Conservation (phyloP, 2,797 vertebrate species). For the Sebastolobus alascanus region DNA sequence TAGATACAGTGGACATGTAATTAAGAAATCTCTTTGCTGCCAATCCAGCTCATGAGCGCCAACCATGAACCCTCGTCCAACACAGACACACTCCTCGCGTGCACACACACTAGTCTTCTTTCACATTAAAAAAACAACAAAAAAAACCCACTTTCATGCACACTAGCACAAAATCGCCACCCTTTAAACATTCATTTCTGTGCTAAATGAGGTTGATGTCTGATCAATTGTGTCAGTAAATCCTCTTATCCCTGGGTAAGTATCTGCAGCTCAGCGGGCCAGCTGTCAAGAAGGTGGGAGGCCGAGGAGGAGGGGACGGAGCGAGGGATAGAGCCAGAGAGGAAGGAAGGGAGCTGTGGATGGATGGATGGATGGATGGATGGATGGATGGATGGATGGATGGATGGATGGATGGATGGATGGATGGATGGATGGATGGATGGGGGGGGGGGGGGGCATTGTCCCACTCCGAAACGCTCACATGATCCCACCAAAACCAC, state of each 20-base stretch:
- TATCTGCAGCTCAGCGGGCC: constrained; percentile 82
- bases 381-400: constrained; percentile 28
- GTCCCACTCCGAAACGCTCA: constrained; percentile 47
- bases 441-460: constrained; percentile 41
- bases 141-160: background rate
- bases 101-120: background rate
- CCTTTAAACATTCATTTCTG: constrained; percentile 76
- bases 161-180: constrained; percentile 25
- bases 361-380: constrained; percentile 40
- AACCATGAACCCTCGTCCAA: constrained; percentile 28
- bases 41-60: constrained; percentile 40
- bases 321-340: constrained; percentile 42
- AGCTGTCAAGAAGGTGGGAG: constrained; percentile 86
- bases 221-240: constrained; percentile 87
- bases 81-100: background rate
- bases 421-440: background rate
- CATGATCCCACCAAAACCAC: constrained; percentile 51
- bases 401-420: background rate
- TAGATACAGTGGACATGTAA: constrained; percentile 70
- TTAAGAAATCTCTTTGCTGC: constrained; percentile 69
- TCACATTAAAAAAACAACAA: background rate
- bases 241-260: constrained; percentile 83
- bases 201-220: constrained; percentile 85
- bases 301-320: constrained; percentile 50
- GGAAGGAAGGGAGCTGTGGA: constrained; percentile 37